phyloP scores from a whole-genome alignment of 2,113 vertebrate genomes.

The Porphyrio hochstetteri region DNA sequence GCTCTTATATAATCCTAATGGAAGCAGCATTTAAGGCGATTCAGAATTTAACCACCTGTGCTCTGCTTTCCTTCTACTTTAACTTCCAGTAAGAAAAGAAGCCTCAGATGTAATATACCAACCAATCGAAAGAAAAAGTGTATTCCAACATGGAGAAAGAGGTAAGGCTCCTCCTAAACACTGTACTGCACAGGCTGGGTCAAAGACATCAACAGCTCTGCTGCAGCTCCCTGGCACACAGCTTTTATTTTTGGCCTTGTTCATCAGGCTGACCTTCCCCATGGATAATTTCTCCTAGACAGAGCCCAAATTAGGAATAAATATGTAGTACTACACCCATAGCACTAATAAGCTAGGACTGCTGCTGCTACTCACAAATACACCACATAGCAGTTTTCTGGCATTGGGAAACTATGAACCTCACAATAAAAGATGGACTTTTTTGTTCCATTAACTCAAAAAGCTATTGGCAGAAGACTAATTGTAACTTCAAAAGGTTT shows the following conservation, averaged over 20 bases:
- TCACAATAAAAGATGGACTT: neutral
- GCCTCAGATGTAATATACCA: neutral
- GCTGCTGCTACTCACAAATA: neutral
- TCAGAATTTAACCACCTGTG: neutral
- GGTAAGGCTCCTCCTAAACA: neutral
- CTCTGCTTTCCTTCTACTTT: neutral
- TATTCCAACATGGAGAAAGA: neutral
- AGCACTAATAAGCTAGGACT: constrained; percentile 19
- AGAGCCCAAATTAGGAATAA: constrained; percentile 68
- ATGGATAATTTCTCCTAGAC: constrained; percentile 51
- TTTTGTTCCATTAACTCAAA: neutral
- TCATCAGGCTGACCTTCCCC: constrained; percentile 48
- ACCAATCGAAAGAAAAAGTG: neutral
- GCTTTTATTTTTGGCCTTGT: constrained; percentile 56
- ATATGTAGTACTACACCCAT: constrained; percentile 29
- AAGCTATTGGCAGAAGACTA: neutral
- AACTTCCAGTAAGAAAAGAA: neutral
- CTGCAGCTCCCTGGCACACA: constrained; percentile 3
- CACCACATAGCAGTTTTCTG: neutral
- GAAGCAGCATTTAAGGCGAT: neutral
- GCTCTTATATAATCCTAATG: neutral
- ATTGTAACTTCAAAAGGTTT: neutral
- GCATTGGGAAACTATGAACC: neutral
- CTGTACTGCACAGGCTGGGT: neutral
- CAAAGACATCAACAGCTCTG: constrained; percentile 20